These are phyloP conservation scores for Noctilio leporinus DNA, from an alignment of 2,113 vertebrate genomes.

Conservation along the genomic window DNA sequence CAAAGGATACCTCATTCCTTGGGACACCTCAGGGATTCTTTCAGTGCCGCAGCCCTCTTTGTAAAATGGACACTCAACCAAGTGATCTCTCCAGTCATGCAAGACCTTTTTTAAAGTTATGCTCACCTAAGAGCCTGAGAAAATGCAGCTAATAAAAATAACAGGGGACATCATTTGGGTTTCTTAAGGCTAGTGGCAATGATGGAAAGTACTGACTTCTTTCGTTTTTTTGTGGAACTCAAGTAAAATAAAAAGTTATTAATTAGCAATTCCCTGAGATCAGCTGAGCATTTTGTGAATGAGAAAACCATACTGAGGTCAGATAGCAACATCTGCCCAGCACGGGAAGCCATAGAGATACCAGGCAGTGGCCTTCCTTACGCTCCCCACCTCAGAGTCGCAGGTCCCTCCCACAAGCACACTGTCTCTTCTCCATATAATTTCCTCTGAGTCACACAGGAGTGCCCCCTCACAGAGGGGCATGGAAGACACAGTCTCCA, in stretches of 20 bases:
- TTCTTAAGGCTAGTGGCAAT: not conserved
- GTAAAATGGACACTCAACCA: not conserved
- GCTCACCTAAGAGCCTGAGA: not conserved
- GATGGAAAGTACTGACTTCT: no score
- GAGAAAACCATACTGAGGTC: rapidly evolving
- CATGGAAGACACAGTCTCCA: not conserved
- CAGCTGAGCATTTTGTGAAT: not conserved
- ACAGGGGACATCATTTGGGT: not conserved
- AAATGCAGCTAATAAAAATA: not conserved
- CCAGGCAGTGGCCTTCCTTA: not conserved
- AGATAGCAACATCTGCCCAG: rapidly evolving
- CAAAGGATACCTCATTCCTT: not conserved
- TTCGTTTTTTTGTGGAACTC: not conserved
- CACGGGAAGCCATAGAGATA: no score
- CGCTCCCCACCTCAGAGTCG: rapidly evolving
- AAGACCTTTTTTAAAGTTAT: not conserved
- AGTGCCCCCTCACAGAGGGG: not conserved
- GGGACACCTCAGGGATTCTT: not conserved
- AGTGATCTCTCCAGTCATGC: rapidly evolving
- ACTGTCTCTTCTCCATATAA: not conserved
- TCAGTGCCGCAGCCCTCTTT: not conserved
- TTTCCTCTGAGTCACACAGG: not conserved
- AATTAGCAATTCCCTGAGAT: not conserved
- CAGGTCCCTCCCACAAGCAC: not conserved
- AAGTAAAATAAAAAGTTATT: not conserved